These are phyloP conservation scores for Drosophila neocordata DNA, from an alignment of 1,140 invertebrate species.

Conservation along the genomic window DNA sequence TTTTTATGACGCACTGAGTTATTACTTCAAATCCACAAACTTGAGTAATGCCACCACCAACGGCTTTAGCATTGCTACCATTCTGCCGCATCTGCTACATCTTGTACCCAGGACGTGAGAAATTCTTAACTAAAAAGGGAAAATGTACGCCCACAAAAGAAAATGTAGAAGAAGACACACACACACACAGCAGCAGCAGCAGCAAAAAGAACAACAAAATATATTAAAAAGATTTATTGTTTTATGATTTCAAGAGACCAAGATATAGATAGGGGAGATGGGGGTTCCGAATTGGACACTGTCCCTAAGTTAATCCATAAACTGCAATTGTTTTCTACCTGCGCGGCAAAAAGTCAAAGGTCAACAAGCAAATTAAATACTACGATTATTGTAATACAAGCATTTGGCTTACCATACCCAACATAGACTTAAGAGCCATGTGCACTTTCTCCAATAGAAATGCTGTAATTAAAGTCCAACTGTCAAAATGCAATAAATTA, in stretches of 20 bases:
- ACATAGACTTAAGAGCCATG: slow-evolving; percentile 7
- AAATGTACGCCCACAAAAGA: slow-evolving; percentile 64
- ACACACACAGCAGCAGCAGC: slow-evolving; percentile 29
- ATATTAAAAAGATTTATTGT: slow-evolving; percentile 81
- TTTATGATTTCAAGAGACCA: slow-evolving; percentile 66
- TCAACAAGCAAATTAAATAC: slow-evolving; percentile 19
- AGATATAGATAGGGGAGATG: too few species aligned
- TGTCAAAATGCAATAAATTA: slow-evolving; percentile 76
- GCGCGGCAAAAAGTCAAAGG: slow-evolving; percentile 64
- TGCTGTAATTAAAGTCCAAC: slow-evolving; percentile 75
- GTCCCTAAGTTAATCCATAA: background rate
- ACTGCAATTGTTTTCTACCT: slow-evolving; percentile 60
- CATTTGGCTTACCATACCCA: background rate
- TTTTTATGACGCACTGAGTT: slow-evolving; percentile 81
- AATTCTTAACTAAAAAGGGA: slow-evolving; percentile 61
- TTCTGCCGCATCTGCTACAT: slow-evolving; percentile 2
- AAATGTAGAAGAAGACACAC: slow-evolving; percentile 36
- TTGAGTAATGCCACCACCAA: slow-evolving; percentile 74
- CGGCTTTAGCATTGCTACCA: slow-evolving; percentile 24
- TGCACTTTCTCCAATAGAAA: slow-evolving; percentile 55
- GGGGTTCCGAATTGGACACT: background rate
- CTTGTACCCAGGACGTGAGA: slow-evolving; percentile 56
- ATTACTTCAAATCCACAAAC: slow-evolving; percentile 80
- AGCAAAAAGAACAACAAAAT: slow-evolving; percentile 39
- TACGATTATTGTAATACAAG: slow-evolving; percentile 2